Evolutionary conservation across 1,140 invertebrate genomes (phyloP).

Genomic region (Drusus annulatus): DNA sequence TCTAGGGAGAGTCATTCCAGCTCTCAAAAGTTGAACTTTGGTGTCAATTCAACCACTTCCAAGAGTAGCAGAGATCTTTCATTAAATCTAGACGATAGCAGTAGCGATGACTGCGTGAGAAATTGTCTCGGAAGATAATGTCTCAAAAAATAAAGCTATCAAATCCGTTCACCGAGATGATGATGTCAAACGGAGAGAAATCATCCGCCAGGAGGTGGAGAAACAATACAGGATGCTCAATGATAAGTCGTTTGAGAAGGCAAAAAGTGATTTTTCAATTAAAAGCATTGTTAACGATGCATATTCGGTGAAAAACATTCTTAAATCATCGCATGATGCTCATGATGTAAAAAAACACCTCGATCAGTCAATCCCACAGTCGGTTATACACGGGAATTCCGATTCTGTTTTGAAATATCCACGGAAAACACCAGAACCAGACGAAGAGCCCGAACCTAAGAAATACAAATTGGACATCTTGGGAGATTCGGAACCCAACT

Average conservation of each 20-base stretch:
- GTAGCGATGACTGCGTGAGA: conserved; percentile 57
- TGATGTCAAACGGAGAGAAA: conserved; percentile 33
- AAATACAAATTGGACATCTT: conserved; percentile 27
- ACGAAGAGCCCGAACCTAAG: conserved; percentile 29
- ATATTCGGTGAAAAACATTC: conserved; percentile 34
- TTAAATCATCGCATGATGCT: conserved; percentile 30
- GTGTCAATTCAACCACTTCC: not conserved
- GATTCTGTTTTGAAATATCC: conserved; percentile 24
- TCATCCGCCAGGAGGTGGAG: conserved; percentile 42
- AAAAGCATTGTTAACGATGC: conserved; percentile 28
- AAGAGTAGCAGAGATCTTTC: conserved; percentile 8
- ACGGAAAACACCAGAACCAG: not conserved
- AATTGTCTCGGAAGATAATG: conserved; percentile 36
- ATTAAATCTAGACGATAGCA: conserved; percentile 53
- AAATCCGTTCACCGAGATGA: conserved; percentile 17
- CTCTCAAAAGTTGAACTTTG: conserved; percentile 31
- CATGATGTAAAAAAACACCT: conserved; percentile 8
- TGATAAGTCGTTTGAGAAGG: not conserved
- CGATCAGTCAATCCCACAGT: not conserved
- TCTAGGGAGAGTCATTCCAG: not conserved
- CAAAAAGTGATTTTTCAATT: conserved; percentile 20
- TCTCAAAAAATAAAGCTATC: conserved; percentile 16
- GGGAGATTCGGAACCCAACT: conserved; percentile 14
- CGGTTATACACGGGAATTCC: conserved; percentile 22
- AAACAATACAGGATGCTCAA: conserved; percentile 22